Percentiles rank a stretch among this genome's conserved stretches.
These are phyloP conservation scores for Tricholaema leucomelas DNA, from an alignment of 2,113 vertebrate genomes.

Conservation along the genomic window DNA sequence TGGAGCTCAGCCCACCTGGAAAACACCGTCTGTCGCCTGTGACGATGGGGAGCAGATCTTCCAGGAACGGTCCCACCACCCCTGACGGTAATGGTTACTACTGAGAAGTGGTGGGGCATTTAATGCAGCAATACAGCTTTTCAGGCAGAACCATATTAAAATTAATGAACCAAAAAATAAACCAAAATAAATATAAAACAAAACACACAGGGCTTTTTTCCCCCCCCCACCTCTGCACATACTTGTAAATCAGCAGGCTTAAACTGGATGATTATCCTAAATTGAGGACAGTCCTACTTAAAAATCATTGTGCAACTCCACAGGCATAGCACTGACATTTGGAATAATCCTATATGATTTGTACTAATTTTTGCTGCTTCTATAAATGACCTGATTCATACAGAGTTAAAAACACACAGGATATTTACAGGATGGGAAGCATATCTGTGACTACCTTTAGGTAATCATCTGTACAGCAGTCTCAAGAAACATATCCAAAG, in stretches of 20 bases:
- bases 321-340: not conserved
- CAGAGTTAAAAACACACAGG: not conserved
- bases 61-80: not conserved
- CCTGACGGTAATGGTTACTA: not conserved
- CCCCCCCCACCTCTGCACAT: not conserved
- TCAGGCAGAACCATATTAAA: slow-evolving; percentile 25
- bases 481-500: not conserved
- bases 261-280: not conserved
- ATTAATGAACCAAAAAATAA: not conserved
- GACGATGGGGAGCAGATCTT: not conserved
- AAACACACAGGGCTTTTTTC: not conserved
- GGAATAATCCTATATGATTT: not conserved
- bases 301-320: not conserved
- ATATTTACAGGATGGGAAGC: not conserved
- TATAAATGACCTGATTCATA: not conserved
- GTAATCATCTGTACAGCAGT: not conserved
- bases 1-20: slow-evolving; percentile 62
- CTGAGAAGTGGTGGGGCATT: not conserved
- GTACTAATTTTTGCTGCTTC: not conserved
- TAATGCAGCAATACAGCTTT: not conserved
- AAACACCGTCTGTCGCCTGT: slow-evolving; percentile 38
- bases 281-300: not conserved
- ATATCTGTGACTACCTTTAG: not conserved
- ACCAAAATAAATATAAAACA: not conserved
- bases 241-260: not conserved